Percentiles rank a stretch among this genome's conserved stretches.
phyloP scores from a whole-genome alignment of 2,797 vertebrate species.

The Champsocephalus esox region DNA sequence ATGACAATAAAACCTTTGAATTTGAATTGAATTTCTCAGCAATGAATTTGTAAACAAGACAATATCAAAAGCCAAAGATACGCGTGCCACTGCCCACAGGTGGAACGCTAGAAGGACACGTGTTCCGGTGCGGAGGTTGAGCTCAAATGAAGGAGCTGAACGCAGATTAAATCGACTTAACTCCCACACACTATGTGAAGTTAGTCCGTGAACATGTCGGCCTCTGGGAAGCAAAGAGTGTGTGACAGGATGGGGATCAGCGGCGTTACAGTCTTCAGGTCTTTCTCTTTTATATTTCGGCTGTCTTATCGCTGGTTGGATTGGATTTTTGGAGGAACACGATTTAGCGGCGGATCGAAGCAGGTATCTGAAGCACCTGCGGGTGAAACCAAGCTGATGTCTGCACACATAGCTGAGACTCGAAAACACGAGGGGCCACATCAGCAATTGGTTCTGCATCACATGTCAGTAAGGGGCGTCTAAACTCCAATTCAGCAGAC shows the following conservation, averaged over 20 bases:
- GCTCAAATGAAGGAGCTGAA: slow-evolving; percentile 34
- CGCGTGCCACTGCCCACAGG: slow-evolving; percentile 4
- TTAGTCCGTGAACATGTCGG: neutral
- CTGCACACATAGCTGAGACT: slow-evolving; percentile 28
- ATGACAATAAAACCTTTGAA: too few species aligned
- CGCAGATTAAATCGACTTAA: slow-evolving; percentile 32
- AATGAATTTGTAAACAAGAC: slow-evolving; percentile 21
- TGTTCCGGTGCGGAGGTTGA: slow-evolving; percentile 19
- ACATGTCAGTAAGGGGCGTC: slow-evolving; percentile 54
- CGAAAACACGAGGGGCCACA: slow-evolving; percentile 42
- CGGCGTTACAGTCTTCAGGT: slow-evolving; percentile 74
- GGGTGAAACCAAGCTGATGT: slow-evolving; percentile 35
- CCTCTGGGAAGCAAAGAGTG: neutral
- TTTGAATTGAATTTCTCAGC: too few species aligned
- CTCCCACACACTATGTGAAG: slow-evolving; percentile 2
- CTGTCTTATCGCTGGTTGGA: slow-evolving; percentile 65
- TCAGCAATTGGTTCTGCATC: slow-evolving; percentile 60
- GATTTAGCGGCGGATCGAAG: slow-evolving; percentile 69
- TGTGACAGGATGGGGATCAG: slow-evolving; percentile 78
- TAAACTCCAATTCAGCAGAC: slow-evolving; percentile 35
- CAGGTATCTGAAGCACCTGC: slow-evolving; percentile 40
- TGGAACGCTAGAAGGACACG: slow-evolving; percentile 30
- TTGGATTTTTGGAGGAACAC: slow-evolving; percentile 70
- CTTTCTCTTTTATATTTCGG: slow-evolving; percentile 45
- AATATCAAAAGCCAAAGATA: slow-evolving; percentile 26